Base-by-base conservation (phyloP, 2,888 invertebrate genomes). In the Branchellion lobata region DNA sequence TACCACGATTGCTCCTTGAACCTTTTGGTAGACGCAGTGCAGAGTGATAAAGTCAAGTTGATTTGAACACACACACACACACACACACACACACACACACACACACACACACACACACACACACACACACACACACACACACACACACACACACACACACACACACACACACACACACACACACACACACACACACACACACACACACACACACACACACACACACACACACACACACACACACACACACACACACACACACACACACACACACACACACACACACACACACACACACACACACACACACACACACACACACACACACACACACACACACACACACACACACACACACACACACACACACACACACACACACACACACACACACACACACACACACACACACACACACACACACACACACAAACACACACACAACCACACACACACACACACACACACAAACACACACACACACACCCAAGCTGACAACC, bases 91-190 rank as follows among this genome's bases (percentile, higher is more conserved):
- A 71, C 71, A 71, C 34, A 31, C 71, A 71, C 31, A 71, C 71
- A 29, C 31, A 71, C 71, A 71, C 31, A 29, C 71, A 71, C 31
- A 71, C 71, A 29, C 31, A 71, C 71, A 71, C 34, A 31, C 71
- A 71, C 31, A 75, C 75, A 47, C 47, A 75, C 53, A 80, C 57
- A 40, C 74, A 65, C 65, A 79, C 74, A 73, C 65, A 74, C 74
- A 79, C 73, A 73, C 78, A 74, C 61, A 79, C 68, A 36, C 65
- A 79, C 73, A 80, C 65, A 73, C 73, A 79, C 73, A 80, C 61
- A 78, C 47, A 79, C 73, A 80, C 72, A 78, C 73, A 79, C 73
- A 80, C 74, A 78, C 47, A 79, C 75, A 81, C 31, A 36, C 75
- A 68, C 53, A 68, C 68, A 75, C 65, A 69, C 57, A 79, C 33